Evolutionary conservation across 2,113 vertebrate species (phyloP).

Genomic region (Pipa parva): DNA sequence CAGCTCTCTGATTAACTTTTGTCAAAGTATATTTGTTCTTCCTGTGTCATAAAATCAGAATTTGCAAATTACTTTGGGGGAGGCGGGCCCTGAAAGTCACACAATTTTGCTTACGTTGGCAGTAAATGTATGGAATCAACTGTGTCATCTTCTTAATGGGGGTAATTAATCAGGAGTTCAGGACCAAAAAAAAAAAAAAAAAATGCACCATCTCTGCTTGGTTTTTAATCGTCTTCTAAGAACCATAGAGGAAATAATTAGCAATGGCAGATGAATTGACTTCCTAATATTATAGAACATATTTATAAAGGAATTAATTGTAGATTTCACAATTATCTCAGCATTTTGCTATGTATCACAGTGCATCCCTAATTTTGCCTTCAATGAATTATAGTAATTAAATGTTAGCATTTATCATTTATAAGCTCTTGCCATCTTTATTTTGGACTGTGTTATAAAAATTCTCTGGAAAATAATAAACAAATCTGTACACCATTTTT

Average conservation of each 20-base stretch:
- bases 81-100: neutral
- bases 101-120: neutral
- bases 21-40: slow-evolving; percentile 9
- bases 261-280: neutral
- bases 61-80: neutral
- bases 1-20: slow-evolving; percentile 2
- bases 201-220: neutral
- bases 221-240: neutral
- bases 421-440: too few relatives aligned
- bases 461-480: too few relatives aligned
- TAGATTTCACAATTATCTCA: too few relatives aligned
- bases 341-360: too few relatives aligned
- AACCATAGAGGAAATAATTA: neutral
- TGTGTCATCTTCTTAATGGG: neutral
- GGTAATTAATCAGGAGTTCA: slow-evolving; percentile 2
- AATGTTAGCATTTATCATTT: too few relatives aligned
- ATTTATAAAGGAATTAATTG: too few relatives aligned
- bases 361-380: too few relatives aligned
- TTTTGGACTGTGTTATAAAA: too few relatives aligned
- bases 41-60: neutral
- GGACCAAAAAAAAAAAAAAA: too few relatives aligned
- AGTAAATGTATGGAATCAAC: slow-evolving; percentile 1
- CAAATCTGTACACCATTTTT: too few relatives aligned
- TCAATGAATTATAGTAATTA: too few relatives aligned
- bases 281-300: neutral